Evolutionary conservation across 1,140 invertebrate species (phyloP).

Genomic region (Diachasma alloeum): DNA sequence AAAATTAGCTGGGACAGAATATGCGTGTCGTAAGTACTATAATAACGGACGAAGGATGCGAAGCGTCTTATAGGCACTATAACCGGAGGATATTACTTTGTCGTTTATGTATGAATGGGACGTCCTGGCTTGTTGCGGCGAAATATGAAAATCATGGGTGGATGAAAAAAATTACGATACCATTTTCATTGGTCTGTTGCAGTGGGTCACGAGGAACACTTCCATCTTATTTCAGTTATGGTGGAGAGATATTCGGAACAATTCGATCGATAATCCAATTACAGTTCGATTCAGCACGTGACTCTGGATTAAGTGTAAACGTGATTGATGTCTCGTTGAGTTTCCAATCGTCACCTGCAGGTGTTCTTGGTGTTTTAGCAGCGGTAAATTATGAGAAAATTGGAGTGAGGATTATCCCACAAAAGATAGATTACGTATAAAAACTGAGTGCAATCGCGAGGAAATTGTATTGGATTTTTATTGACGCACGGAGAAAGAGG

Average conservation of each 20-base stretch:
- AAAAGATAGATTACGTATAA: too few species aligned
- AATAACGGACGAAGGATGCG: constrained; percentile 31
- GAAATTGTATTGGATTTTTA: too few species aligned
- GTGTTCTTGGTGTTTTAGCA: too few species aligned
- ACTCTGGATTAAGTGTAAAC: neutral
- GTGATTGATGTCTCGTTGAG: too few species aligned
- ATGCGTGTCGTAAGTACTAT: constrained; percentile 54
- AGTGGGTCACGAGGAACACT: constrained; percentile 27
- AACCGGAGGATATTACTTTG: neutral
- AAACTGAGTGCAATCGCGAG: too few species aligned
- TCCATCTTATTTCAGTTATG: constrained; percentile 35
- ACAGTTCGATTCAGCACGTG: constrained; percentile 1
- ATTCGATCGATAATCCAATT: constrained; percentile 5
- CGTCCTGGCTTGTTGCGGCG: neutral
- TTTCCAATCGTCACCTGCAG: too few species aligned
- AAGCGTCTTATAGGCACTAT: neutral
- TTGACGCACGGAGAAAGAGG: too few species aligned
- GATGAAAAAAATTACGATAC: neutral
- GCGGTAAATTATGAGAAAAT: too few species aligned
- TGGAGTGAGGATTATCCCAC: too few species aligned
- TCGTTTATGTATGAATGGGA: neutral
- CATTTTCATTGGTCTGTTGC: constrained; percentile 34
- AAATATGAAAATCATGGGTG: neutral
- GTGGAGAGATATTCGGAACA: constrained; percentile 32
- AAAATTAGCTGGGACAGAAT: constrained; percentile 57